Evolutionary conservation across 1,140 invertebrate species (phyloP).

Genomic region (Tribolium madens): DNA sequence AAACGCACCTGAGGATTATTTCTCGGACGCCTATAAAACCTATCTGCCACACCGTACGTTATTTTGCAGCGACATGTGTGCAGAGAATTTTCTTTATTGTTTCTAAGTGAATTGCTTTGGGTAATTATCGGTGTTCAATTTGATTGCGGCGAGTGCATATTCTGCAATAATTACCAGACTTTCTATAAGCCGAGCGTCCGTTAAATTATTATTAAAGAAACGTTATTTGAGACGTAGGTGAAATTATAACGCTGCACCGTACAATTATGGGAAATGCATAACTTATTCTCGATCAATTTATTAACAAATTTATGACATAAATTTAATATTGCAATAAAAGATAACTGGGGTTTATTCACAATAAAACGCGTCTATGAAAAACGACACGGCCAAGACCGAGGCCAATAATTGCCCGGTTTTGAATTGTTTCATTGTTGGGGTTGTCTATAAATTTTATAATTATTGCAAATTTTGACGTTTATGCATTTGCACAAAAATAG

Average conservation of each 20-base stretch:
- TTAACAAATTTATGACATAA: conserved; percentile 11
- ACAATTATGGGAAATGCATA: conserved; percentile 18
- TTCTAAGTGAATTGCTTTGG: conserved; percentile 6
- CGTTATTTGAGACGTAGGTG: conserved; percentile 8
- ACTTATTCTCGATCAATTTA: conserved; percentile 14
- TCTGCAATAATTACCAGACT: conserved; percentile 18
- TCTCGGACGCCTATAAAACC: conserved; percentile 24
- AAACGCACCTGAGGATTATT: conserved; percentile 4
- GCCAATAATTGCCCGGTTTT: conserved; percentile 7
- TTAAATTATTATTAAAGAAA: neutral
- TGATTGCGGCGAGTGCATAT: conserved; percentile 9
- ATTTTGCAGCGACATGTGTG: neutral
- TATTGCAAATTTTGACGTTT: conserved; percentile 9
- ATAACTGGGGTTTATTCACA: conserved; percentile 1
- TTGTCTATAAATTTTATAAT: conserved; percentile 19
- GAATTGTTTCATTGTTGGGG: conserved; percentile 1
- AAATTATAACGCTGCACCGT: conserved; percentile 10
- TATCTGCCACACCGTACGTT: conserved; percentile 2
- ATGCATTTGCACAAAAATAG: neutral
- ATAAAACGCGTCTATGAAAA: conserved; percentile 6
- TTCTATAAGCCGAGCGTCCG: conserved; percentile 1
- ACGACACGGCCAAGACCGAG: neutral
- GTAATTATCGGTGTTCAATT: conserved; percentile 13
- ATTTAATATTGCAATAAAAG: conserved; percentile 12
- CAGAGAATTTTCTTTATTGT: conserved; percentile 12